These are phyloP conservation scores for Picus viridis DNA, from an alignment of 2,797 vertebrate species.

Conservation along the genomic window DNA sequence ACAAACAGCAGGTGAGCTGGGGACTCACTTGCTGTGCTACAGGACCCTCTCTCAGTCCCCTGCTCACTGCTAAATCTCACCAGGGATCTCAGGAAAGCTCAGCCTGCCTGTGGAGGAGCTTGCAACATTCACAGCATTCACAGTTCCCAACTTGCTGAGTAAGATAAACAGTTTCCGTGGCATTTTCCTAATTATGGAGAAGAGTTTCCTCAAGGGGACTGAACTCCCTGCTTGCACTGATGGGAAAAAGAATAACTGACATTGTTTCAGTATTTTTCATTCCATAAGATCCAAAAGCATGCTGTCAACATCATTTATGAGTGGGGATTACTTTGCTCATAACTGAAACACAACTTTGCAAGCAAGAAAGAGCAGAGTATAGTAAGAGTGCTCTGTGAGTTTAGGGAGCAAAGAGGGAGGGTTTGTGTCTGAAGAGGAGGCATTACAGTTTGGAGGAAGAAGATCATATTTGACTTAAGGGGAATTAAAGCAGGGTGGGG, in stretches of 20 bases:
- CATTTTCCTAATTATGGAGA: conserved; percentile 39
- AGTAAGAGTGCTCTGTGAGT: accelerated
- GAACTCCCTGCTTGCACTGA: conserved; percentile 5
- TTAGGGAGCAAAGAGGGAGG: neutral
- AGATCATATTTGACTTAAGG: neutral
- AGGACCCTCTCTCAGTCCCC: neutral
- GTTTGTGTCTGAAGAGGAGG: neutral
- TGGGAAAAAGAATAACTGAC: conserved; percentile 4
- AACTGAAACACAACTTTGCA: neutral
- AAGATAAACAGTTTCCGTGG: neutral
- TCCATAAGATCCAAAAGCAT: neutral
- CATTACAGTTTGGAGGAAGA: neutral
- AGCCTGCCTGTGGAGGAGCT: neutral
- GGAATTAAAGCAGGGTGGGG: neutral
- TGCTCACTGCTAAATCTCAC: neutral
- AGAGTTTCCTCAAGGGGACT: conserved; percentile 3
- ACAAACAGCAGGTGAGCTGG: neutral
- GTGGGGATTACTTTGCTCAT: neutral
- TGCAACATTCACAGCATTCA: neutral
- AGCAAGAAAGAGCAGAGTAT: neutral
- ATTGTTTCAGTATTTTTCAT: conserved; percentile 13
- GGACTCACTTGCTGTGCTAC: neutral
- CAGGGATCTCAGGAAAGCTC: neutral
- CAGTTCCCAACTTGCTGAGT: neutral
- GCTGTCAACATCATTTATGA: neutral